phyloP scores from a whole-genome alignment of 2,113 vertebrate genomes.

The Callithrix jacchus region DNA sequence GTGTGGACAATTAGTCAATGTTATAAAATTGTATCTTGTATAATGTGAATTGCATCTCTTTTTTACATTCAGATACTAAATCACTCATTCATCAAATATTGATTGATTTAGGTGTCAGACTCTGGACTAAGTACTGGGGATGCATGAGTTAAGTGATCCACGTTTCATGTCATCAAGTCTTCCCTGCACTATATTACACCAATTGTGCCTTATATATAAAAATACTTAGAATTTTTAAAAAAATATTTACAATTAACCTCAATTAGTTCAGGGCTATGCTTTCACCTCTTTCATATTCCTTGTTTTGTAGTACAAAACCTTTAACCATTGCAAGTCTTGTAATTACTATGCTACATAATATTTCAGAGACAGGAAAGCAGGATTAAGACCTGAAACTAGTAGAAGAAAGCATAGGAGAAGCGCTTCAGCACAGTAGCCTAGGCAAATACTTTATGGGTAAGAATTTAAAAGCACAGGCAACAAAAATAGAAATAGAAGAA shows the following conservation, averaged over 20 bases:
- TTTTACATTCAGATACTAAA: background rate
- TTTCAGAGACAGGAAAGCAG: background rate
- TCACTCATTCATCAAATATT: background rate
- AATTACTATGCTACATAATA: conserved; percentile 1
- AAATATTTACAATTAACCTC: background rate
- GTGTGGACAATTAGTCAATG: background rate
- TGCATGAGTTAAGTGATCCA: background rate
- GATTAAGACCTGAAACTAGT: background rate
- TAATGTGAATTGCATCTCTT: background rate
- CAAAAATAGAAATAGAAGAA: background rate
- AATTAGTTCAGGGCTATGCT: background rate
- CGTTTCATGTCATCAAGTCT: background rate
- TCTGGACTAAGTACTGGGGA: background rate
- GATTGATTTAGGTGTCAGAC: background rate
- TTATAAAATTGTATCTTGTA: background rate
- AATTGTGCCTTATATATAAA: background rate
- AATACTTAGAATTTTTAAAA: background rate
- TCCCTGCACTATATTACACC: background rate
- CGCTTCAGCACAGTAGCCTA: background rate
- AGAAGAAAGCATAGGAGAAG: background rate
- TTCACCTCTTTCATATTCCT: background rate
- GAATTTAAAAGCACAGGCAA: background rate
- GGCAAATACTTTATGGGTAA: background rate
- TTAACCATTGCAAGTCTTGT: background rate
- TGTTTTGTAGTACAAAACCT: background rate